Base-by-base conservation (phyloP, 2,888 invertebrate genomes). In the Clostera curtula region DNA sequence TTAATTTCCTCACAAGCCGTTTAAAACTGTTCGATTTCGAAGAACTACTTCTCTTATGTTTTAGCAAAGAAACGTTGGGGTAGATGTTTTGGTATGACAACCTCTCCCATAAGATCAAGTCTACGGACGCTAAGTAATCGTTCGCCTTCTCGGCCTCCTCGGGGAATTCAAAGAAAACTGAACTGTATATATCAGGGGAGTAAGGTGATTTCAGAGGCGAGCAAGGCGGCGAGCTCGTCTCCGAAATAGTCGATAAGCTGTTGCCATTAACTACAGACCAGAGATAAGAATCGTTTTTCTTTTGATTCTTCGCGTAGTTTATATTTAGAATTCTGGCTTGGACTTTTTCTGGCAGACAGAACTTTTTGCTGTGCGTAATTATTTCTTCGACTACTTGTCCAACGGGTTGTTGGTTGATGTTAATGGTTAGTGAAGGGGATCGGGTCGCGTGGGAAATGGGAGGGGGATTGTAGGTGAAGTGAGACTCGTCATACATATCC, bases 31-130 rank as follows among this genome's bases (percentile, higher is more conserved):
- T 59, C 0, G 69, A 56, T 47, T 59, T 69, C 2, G 68, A 67
- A 0, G 72, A 67, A 4, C 56, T 42, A 10, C 43, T 54, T 29
- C 67, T 64, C 24, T 57, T 62, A 4, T 66, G 59, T 25, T 57
- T 62, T 2, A 72, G 33, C 8, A 80, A 33, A 0, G 71, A 70
- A 1, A 80, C 67, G 29, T 74, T 76, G 1, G 80, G 82, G 34
- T 67, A 71, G 0, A 80, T 59, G 10, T 62, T 53, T 21, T 56
- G 53, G 25, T 63, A 64, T 1, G 75, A 62, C 5, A 80, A 39
- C 13, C 70, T 57, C 29, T 84, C 82, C 83, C 84, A 83, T 5
- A 83, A 47, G 36, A 84, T 82, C 6, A 84, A 63, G 30, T 84
- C 74, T 34, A 82, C 63, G 31, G 73, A 76, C 0, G 71, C 63